Percentiles rank a stretch among this genome's conserved stretches.
phyloP scores from a whole-genome alignment of 2,888 invertebrate species.

The Chirona hameri region DNA sequence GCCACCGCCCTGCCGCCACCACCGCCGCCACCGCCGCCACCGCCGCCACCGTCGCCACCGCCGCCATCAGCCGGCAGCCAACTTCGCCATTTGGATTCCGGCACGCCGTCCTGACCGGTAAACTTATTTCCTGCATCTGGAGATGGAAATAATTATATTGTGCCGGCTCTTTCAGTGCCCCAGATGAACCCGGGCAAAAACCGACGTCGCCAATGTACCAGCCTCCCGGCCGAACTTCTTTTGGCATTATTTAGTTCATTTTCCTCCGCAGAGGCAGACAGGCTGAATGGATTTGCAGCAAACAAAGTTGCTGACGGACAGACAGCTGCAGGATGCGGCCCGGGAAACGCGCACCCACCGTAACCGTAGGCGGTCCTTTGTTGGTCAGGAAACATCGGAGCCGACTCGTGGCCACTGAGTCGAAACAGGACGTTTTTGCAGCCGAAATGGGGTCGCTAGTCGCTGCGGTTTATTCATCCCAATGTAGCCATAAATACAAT shows the following conservation, averaged over 20 bases:
- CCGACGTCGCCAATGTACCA: background rate
- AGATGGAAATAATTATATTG: constrained; percentile 10
- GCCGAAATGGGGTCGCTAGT: no score
- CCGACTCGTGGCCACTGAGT: no score
- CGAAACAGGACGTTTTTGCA: no score
- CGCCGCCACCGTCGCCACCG: no score
- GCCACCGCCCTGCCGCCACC: no score
- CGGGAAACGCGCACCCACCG: no score
- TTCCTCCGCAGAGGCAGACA: background rate
- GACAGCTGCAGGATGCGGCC: no score
- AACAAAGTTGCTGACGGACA: constrained; percentile 7
- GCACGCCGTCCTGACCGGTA: background rate
- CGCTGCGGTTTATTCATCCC: no score
- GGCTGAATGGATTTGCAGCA: constrained; percentile 13
- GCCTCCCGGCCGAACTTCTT: background rate
- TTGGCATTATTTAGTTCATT: constrained; percentile 23
- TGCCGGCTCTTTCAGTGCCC: background rate
- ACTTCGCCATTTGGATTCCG: background rate
- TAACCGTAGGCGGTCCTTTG: no score
- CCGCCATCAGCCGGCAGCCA: background rate
- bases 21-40: no score
- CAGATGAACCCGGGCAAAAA: background rate
- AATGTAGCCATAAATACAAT: no score
- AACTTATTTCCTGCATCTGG: constrained; percentile 10
- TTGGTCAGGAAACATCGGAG: no score